Conservation (phyloP, 2,888 invertebrate genomes). For the Cheilosia pagana region DNA sequence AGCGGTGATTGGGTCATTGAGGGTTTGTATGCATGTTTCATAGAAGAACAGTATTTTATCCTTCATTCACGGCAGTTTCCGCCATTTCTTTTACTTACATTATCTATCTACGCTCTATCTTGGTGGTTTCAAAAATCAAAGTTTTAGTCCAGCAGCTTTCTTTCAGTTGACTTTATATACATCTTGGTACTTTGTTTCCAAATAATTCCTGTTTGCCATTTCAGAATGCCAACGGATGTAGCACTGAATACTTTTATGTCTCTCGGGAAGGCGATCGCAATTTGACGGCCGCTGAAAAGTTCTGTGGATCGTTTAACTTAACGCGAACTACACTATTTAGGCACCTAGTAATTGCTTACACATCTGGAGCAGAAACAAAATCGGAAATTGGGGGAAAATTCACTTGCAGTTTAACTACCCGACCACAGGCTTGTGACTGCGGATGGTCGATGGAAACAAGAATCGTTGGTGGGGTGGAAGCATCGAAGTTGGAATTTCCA, state of each 20-base stretch:
- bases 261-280: constrained; percentile 79
- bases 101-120: no score
- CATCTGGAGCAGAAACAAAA: constrained; percentile 10
- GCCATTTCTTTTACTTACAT: no score
- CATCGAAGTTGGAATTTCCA: constrained; percentile 86
- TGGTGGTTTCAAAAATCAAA: no score
- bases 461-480: constrained; percentile 85
- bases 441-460: constrained; percentile 82
- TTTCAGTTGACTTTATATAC: no score
- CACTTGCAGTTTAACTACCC: constrained; percentile 76
- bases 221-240: constrained; percentile 72
- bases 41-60: no score
- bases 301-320: constrained; percentile 79
- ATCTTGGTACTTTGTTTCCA: no score
- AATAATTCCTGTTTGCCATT: background rate
- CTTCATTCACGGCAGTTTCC: no score
- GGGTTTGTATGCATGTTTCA: no score
- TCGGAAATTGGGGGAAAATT: constrained; percentile 79
- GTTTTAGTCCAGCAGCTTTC: no score
- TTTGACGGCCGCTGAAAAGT: constrained; percentile 78
- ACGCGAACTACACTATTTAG: constrained; percentile 78
- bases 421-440: constrained; percentile 79
- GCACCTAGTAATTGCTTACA: constrained; percentile 78
- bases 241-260: constrained; percentile 80
- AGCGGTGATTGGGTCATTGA: no score